These are phyloP conservation scores for Lobophora halterata DNA, from an alignment of 2,888 invertebrate genomes.

Conservation along the genomic window DNA sequence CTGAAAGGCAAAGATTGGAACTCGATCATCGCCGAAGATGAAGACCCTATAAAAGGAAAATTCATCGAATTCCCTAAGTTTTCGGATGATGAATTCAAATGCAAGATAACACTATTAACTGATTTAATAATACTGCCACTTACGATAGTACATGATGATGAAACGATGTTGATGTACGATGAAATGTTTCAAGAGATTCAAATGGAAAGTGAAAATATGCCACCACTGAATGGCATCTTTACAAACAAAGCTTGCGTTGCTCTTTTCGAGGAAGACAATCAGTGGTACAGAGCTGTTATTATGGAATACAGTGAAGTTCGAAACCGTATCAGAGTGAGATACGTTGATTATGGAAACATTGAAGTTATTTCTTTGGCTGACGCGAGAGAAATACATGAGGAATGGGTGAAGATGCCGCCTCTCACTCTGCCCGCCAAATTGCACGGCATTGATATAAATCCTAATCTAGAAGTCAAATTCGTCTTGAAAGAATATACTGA, in stretches of 20 bases:
- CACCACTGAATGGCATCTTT: constrained; percentile 62
- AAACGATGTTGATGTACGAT: constrained; percentile 65
- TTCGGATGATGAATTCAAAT: constrained; percentile 46
- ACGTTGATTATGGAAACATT: constrained; percentile 88
- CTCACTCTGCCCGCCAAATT: constrained; percentile 74
- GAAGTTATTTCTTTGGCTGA: constrained; percentile 71
- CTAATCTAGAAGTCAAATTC: constrained; percentile 46
- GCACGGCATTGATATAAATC: constrained; percentile 54
- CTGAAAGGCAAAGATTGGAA: constrained; percentile 56
- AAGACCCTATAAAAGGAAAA: constrained; percentile 35
- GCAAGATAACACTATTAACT: constrained; percentile 57
- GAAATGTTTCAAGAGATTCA: constrained; percentile 76
- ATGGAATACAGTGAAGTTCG: constrained; percentile 66
- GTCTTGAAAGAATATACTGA: constrained; percentile 49
- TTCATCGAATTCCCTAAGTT: constrained; percentile 44
- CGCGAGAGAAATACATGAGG: constrained; percentile 70
- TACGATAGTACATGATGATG: constrained; percentile 56
- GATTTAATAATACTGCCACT: constrained; percentile 54
- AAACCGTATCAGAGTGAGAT: constrained; percentile 81
- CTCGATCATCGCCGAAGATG: constrained; percentile 50
- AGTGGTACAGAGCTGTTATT: constrained; percentile 88
- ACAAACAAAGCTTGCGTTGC: constrained; percentile 83
- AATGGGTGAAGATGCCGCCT: constrained; percentile 76
- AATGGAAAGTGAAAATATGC: constrained; percentile 55
- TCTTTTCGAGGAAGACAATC: constrained; percentile 79